A percentile compares a stretch with the other conserved stretches of the same genome.
Evolutionary conservation across 2,797 vertebrate genomes (phyloP).

Genomic region (Falco naumanni): DNA sequence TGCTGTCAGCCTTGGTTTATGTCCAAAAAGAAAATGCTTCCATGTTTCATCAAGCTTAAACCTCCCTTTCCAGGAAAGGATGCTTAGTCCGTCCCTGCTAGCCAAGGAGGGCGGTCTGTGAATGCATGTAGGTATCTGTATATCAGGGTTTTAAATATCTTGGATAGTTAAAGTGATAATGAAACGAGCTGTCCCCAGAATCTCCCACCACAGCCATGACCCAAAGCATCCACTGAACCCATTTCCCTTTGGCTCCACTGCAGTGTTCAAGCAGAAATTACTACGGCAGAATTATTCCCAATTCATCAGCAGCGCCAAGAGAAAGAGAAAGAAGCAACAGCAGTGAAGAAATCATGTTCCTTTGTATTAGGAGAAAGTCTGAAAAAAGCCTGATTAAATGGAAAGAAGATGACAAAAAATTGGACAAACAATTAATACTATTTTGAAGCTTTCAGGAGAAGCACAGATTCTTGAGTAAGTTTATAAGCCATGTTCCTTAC

Average conservation of each 20-base stretch:
- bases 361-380: not conserved
- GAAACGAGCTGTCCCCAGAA: not conserved
- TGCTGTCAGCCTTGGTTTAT: not conserved
- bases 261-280: not conserved
- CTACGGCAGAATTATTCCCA: not conserved
- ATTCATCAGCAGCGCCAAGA: not conserved
- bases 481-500: not conserved
- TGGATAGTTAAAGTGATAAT: not conserved
- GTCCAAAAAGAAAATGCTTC: not conserved
- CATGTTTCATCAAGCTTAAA: not conserved
- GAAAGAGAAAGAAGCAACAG: not conserved
- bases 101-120: fast-evolving
- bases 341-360: not conserved
- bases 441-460: conserved; percentile 38
- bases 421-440: not conserved
- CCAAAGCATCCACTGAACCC: not conserved
- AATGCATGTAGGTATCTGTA: not conserved
- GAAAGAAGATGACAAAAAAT: not conserved
- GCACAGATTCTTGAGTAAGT: not conserved
- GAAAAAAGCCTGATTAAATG: not conserved
- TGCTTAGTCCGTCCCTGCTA: not conserved
- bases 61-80: not conserved
- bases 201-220: not conserved
- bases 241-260: not conserved
- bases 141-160: not conserved